A percentile compares a stretch with the other conserved stretches of the same genome.
Evolutionary conservation across 2,797 vertebrate genomes (phyloP).

Genomic region (Champsocephalus esox): DNA sequence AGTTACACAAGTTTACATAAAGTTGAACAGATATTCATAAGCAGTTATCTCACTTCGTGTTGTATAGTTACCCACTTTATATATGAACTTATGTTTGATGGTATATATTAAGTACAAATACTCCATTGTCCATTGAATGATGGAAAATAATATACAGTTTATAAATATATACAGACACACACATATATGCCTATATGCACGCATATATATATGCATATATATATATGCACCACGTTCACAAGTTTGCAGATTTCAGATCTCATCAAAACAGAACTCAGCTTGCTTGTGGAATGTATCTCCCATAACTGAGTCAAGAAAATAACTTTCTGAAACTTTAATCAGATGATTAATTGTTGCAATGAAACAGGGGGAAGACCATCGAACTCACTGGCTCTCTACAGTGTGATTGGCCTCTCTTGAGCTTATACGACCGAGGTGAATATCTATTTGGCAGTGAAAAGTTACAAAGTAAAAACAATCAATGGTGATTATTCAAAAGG

Average conservation of each 20-base stretch:
- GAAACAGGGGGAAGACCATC: background rate
- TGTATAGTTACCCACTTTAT: too few relatives aligned
- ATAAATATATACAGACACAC: too few relatives aligned
- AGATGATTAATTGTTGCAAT: background rate
- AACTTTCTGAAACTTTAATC: constrained; percentile 6
- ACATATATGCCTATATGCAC: too few relatives aligned
- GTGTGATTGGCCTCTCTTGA: constrained; percentile 15
- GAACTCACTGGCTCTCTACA: background rate
- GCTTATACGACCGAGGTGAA: constrained; percentile 7
- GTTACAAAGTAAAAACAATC: background rate
- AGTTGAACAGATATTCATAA: too few relatives aligned
- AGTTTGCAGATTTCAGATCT: background rate
- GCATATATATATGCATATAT: too few relatives aligned
- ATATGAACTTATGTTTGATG: too few relatives aligned
- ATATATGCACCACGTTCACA: background rate
- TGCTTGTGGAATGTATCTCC: constrained; percentile 7
- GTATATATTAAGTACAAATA: too few relatives aligned
- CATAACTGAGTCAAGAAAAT: background rate
- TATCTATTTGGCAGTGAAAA: constrained; percentile 10
- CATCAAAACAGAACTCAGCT: constrained; percentile 1
- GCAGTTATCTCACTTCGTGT: too few relatives aligned
- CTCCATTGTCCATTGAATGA: too few relatives aligned
- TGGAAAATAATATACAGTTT: too few relatives aligned
- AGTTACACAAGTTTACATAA: too few relatives aligned
- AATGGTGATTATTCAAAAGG: constrained; percentile 11